Conservation (phyloP, 2,888 invertebrate species). For the Nemotelus nigrinus region DNA sequence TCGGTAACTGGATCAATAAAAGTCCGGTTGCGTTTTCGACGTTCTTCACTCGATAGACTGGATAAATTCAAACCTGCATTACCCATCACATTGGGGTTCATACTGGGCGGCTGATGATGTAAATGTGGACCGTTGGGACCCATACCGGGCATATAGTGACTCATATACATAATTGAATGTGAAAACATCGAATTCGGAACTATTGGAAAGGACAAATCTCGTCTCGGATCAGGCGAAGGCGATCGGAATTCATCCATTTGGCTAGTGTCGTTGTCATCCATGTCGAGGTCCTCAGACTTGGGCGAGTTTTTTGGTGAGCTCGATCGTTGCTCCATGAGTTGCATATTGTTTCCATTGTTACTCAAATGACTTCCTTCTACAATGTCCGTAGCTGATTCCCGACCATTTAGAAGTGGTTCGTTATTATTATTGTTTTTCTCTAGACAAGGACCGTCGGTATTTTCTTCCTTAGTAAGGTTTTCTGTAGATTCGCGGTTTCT, state of each 20-base stretch:
- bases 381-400: slow-evolving; percentile 50
- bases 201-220: slow-evolving; percentile 81
- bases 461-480: slow-evolving; percentile 53
- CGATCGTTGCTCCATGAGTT: slow-evolving; percentile 63
- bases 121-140: slow-evolving; percentile 65
- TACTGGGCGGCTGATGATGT: slow-evolving; percentile 46
- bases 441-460: slow-evolving; percentile 33
- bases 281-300: slow-evolving; percentile 61
- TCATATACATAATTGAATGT: slow-evolving; percentile 92
- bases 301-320: slow-evolving; percentile 53
- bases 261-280: slow-evolving; percentile 63
- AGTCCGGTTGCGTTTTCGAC: slow-evolving; percentile 94
- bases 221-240: slow-evolving; percentile 63
- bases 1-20: slow-evolving; percentile 99
- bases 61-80: slow-evolving; percentile 72
- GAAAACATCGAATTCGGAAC: slow-evolving; percentile 90
- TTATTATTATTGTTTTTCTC: slow-evolving; percentile 52
- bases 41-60: slow-evolving; percentile 80
- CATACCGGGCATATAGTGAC: slow-evolving; percentile 80
- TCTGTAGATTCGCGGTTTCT: slow-evolving; percentile 60
- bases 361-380: slow-evolving; percentile 41
- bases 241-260: slow-evolving; percentile 63
- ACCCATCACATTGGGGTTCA: slow-evolving; percentile 63
- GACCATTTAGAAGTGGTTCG: slow-evolving; percentile 42
- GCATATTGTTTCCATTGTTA: slow-evolving; percentile 55